Percentiles rank a stretch among this genome's conserved stretches.
Conservation (phyloP, 1,140 invertebrate species). For the roundworm (Caenorhabditis elegans) region DNA sequence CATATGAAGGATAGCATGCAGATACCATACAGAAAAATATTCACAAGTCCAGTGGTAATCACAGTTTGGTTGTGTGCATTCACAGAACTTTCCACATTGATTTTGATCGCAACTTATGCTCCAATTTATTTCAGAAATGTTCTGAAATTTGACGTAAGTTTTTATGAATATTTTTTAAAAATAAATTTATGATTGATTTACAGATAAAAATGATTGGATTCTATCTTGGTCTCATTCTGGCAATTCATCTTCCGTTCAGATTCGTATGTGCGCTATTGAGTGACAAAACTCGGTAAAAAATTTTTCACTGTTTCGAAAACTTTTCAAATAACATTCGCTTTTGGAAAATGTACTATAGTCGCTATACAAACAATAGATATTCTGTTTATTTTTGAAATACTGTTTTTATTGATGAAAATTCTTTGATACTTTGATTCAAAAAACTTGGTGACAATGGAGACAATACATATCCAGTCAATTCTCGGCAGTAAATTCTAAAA, state of each 20-base stretch:
- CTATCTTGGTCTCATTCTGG: neutral
- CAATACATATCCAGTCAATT: too few species aligned
- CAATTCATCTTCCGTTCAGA: neutral
- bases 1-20: neutral
- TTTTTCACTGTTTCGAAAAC: too few species aligned
- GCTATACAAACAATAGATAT: too few species aligned
- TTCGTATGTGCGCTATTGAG: slow-evolving; percentile 14
- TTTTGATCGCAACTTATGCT: slow-evolving; percentile 37
- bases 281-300: neutral
- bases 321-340: too few species aligned
- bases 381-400: too few species aligned
- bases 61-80: slow-evolving; percentile 42
- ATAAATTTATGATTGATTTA: neutral
- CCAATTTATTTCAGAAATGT: slow-evolving; percentile 37
- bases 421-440: too few species aligned
- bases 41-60: slow-evolving; percentile 33
- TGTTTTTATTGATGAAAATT: too few species aligned
- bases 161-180: neutral
- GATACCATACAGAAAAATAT: slow-evolving; percentile 9
- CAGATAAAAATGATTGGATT: neutral
- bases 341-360: too few species aligned
- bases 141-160: slow-evolving; percentile 11
- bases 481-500: too few species aligned
- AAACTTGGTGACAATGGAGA: too few species aligned
- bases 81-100: slow-evolving; percentile 36